A percentile compares a stretch with the other conserved stretches of the same genome.
Conservation (phyloP, 2,113 vertebrate genomes). For the Tragelaphus imberbis region DNA sequence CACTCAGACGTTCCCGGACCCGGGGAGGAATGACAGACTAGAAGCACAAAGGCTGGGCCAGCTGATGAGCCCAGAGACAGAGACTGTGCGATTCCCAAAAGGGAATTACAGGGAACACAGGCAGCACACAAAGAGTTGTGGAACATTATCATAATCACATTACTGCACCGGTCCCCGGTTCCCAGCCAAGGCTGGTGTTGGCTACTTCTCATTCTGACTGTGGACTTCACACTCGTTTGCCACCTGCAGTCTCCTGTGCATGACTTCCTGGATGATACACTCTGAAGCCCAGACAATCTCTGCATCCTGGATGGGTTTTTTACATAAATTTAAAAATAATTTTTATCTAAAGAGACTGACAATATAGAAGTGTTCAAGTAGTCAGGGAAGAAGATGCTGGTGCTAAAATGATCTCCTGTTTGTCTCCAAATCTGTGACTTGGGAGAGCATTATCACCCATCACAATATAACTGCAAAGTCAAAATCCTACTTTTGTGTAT, state of each 20-base stretch:
- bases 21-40: conserved; percentile 78
- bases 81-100: conserved; percentile 80
- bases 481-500: neutral
- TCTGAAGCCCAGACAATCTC: neutral
- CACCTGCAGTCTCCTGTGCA: conserved; percentile 64
- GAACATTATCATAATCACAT: conserved; percentile 97
- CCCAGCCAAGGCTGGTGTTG: conserved; percentile 71
- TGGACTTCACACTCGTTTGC: conserved; percentile 69
- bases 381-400: neutral
- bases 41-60: conserved; percentile 78
- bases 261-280: neutral
- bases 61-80: conserved; percentile 84
- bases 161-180: conserved; percentile 85
- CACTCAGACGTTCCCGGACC: conserved; percentile 80
- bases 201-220: conserved; percentile 60
- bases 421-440: conserved; percentile 13
- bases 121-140: conserved; percentile 90
- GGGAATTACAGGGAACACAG: conserved; percentile 87
- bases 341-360: neutral
- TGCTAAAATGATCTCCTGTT: neutral
- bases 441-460: neutral
- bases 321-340: neutral
- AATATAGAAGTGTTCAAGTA: neutral
- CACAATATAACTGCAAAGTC: neutral
- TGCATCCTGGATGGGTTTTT: neutral